Evolutionary conservation across 2,797 vertebrate genomes (phyloP).

Genomic region (Danio tinwini): DNA sequence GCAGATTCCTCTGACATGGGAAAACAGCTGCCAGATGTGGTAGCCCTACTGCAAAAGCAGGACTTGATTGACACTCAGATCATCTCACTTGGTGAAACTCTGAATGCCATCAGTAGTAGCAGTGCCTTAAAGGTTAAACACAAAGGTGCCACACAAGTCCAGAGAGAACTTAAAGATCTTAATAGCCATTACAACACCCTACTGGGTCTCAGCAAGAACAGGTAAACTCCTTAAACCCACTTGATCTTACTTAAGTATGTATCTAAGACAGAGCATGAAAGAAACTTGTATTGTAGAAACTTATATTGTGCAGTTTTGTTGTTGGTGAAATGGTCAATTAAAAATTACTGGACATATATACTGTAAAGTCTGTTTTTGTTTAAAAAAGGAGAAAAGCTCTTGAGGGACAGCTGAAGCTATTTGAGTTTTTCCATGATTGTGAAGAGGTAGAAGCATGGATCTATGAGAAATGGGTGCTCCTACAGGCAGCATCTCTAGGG

Average conservation of each 20-base stretch:
- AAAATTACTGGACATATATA: not conserved
- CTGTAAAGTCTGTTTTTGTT: not conserved
- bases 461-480: constrained; percentile 76
- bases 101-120: constrained; percentile 72
- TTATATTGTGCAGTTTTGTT: not conserved
- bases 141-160: constrained; percentile 71
- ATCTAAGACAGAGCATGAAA: too few relatives aligned
- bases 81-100: constrained; percentile 77
- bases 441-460: constrained; percentile 87
- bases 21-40: constrained; percentile 83
- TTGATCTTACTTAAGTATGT: too few relatives aligned
- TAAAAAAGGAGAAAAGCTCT: constrained; percentile 78
- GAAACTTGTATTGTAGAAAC: too few relatives aligned
- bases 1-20: constrained; percentile 78
- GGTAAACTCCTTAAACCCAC: constrained; percentile 70
- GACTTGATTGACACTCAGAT: constrained; percentile 85
- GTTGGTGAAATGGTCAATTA: too few relatives aligned
- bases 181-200: constrained; percentile 79
- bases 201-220: constrained; percentile 79
- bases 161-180: constrained; percentile 81
- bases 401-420: constrained; percentile 79
- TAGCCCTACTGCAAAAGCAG: constrained; percentile 86
- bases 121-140: constrained; percentile 69
- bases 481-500: constrained; percentile 74
- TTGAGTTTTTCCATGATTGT: constrained; percentile 84